Evolutionary conservation across 2,113 vertebrate species (phyloP), one percentile per base, ranked within the genome.

Genomic region (Ceyx cyanopectus): DNA sequence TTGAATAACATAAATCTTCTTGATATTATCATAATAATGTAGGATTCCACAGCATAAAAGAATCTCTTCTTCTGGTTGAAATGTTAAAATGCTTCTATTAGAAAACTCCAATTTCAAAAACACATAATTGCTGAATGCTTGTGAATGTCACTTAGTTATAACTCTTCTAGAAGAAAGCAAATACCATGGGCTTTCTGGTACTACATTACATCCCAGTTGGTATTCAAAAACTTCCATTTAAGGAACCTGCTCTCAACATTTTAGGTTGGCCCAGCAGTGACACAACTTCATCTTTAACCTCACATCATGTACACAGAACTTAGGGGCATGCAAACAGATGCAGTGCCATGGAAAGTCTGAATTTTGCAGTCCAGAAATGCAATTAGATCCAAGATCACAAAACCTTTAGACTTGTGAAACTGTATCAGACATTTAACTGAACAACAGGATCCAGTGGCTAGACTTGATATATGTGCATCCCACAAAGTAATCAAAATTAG

Each of bases 311-410:
- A 24, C 5, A 14, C 21, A 73, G 22, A 60, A 21, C 97, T 97
- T 94, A 98, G 7, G 5, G 97, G 97, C 79, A 97, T 98, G 67
- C 97, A 97, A 82, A 93, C 24, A 68, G 96, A 90, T 58, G 56
- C 92, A n/a, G 54, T 90, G 70, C 89, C 95, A 83, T 98, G 97
- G 90, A 92, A 93, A 70, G 93, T 92, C 75, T 89, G 63, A 89
- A 92, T 67, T 75, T 77, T 81, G 95, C 97, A 97, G 66, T 97
- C 96, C 15, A 98, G 95, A 80, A 98, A 74, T 76, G 41, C 12
- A 27, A 56, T 32, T 88, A 80, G 58, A 88, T 85, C n/a, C 72
- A 32, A 83, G 22, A 68, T 65, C 32, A 92, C 68, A 89, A 37
- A 67, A 60, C 22, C 41, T 53, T 46, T 58, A 6, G 16, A 27